Evolutionary conservation across 2,888 invertebrate genomes (phyloP).

Genomic region (Schizaphis graminum): DNA sequence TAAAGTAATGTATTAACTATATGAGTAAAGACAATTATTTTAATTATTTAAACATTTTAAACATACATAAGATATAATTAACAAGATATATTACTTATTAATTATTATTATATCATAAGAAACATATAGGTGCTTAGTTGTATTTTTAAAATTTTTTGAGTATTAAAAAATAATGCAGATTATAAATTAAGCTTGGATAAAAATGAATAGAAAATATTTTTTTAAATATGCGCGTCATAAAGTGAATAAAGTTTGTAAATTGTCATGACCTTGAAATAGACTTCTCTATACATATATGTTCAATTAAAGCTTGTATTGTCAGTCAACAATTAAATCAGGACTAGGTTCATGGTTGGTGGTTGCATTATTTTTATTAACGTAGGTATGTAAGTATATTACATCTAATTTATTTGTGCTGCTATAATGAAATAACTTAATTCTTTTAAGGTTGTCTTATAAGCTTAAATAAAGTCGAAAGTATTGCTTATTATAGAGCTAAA

Average conservation of each 20-base stretch:
- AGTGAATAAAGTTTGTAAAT: constrained; percentile 28
- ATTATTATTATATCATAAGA: not conserved
- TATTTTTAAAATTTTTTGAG: not conserved
- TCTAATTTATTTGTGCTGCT: not conserved
- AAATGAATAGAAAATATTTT: not conserved
- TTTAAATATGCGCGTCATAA: not conserved
- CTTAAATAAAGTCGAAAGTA: not conserved
- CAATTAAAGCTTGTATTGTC: constrained; percentile 47
- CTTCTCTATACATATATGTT: not conserved
- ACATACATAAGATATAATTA: not conserved
- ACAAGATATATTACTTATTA: not conserved
- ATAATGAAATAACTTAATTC: not conserved
- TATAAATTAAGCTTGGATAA: not conserved
- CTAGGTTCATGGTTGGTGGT: constrained; percentile 29
- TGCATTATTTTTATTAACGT: constrained; percentile 44
- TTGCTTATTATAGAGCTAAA: not conserved
- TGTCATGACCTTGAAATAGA: constrained; percentile 37
- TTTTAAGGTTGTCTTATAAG: not conserved
- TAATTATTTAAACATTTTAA: not conserved
- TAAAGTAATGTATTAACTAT: not conserved
- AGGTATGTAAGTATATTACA: not conserved
- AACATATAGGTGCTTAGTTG: not conserved
- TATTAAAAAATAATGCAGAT: not conserved
- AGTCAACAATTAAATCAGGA: constrained; percentile 50
- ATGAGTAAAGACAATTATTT: not conserved